Base-by-base conservation (phyloP, 2,113 vertebrate species). In the Grammomys dolichurus region DNA sequence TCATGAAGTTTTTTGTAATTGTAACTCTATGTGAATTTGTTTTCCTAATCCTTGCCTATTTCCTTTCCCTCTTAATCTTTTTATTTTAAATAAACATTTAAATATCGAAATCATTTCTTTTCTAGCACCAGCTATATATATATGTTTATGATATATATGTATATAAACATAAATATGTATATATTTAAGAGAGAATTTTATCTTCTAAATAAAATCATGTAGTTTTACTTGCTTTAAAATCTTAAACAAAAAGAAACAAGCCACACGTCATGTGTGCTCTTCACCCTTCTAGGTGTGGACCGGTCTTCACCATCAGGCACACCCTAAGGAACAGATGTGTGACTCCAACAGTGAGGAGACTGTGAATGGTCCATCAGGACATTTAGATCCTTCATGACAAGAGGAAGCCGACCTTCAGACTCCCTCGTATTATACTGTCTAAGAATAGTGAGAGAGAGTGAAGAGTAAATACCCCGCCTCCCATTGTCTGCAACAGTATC, bases 381-480 rank as follows among this genome's bases (percentile, higher is more conserved):
- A 33, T 54, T 95, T 56, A 89, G 78, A 60, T 91, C 51, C 22
- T 51, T 46, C 46, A 22, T 31, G 67, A 22, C 58, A 90, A 56
- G 46, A 95, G 58, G n/a, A 89, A 77, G 67, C 17, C 4, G 9
- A 46, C 51, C 70, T 96, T 90, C 48, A 72, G 65, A 56, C 48
- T 94, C 86, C 40, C 88, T 89, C n/a, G 22, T 43, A 46, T 54
- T 90, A 87, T 33, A 13, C 43, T 87, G 43, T 95, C 88, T 91
- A 16, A 63, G 70, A 93, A 77, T 65, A 72, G 31, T 31, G 54
- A 80, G 33, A 76, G 16, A 73, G 76, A 80, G 86, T 84, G 43
- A 95, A 95, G 46, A 93, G 77, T 67, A 96, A 90, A 93, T 43
- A 43, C 26, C 51, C 48, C 13, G 26, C 88, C 60, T 93, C 36